Conservation (phyloP, 1,140 invertebrate genomes). For the Sitodiplosis mosellana region DNA sequence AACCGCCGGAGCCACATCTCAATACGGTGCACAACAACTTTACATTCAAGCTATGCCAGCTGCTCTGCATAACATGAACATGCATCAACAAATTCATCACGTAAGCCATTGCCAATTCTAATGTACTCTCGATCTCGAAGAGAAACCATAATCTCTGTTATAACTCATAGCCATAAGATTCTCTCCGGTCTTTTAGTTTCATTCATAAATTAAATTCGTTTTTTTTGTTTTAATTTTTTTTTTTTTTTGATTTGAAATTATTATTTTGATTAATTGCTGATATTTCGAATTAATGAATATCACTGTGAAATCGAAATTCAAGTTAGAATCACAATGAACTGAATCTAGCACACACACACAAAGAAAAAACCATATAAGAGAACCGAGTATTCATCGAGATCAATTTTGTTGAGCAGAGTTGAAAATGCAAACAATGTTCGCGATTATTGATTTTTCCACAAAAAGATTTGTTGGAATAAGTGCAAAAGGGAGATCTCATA, state of each 20-base stretch:
- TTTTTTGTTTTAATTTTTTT: not conserved
- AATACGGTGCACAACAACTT: conserved; percentile 39
- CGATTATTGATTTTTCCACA: too few relatives aligned
- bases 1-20: conserved; percentile 47
- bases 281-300: not conserved
- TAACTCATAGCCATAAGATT: not conserved
- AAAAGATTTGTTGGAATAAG: too few relatives aligned
- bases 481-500: too few relatives aligned
- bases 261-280: not conserved
- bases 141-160: not conserved
- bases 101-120: conserved; percentile 18
- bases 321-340: not conserved
- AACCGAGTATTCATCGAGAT: not conserved
- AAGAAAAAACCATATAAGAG: too few relatives aligned
- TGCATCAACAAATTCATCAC: conserved; percentile 61
- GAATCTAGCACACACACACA: too few relatives aligned
- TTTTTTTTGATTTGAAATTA: conserved; percentile 1
- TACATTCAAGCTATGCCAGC: conserved; percentile 57
- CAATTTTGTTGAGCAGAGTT: not conserved
- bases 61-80: conserved; percentile 37
- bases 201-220: not conserved
- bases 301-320: not conserved
- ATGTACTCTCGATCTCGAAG: not conserved
- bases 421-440: too few relatives aligned
- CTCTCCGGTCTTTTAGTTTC: not conserved